Conservation (phyloP, 2,888 invertebrate genomes). For the Yponomeuta malinellus region DNA sequence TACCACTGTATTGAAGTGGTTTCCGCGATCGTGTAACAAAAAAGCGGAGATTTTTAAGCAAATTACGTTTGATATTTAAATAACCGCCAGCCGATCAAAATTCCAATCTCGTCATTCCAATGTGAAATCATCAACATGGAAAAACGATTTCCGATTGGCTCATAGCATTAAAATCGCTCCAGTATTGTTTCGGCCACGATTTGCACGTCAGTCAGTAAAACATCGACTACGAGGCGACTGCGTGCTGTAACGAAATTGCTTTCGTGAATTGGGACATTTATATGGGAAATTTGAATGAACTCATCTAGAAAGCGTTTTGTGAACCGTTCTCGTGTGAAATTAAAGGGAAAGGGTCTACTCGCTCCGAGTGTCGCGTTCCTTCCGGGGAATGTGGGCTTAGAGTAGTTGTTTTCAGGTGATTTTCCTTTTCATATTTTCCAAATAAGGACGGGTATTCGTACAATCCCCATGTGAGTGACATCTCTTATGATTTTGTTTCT, state of each 20-base stretch:
- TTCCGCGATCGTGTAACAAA: not conserved
- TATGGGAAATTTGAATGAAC: conserved; percentile 18
- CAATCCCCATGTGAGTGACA: too few species aligned
- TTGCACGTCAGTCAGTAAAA: conserved; percentile 3
- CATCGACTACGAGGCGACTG: conserved; percentile 11
- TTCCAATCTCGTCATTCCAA: conserved; percentile 26
- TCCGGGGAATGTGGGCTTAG: not conserved
- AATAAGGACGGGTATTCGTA: too few species aligned
- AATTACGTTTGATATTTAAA: conserved; percentile 18
- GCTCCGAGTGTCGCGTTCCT: not conserved
- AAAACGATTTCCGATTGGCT: conserved; percentile 38
- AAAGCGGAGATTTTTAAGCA: not conserved
- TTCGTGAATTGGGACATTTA: conserved; percentile 17
- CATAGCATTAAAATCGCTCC: conserved; percentile 29
- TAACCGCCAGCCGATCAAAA: conserved; percentile 27
- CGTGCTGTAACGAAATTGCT: conserved; percentile 20
- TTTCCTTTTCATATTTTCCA: too few species aligned
- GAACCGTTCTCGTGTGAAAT: conserved; percentile 15
- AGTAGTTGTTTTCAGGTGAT: too few species aligned
- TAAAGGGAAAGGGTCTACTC: conserved; percentile 4
- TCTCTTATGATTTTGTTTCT: too few species aligned
- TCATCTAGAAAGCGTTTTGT: not conserved
- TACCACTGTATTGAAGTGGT: not conserved
- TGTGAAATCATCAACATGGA: conserved; percentile 32
- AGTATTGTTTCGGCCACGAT: conserved; percentile 5